Conservation (phyloP, 2,888 invertebrate species). For the Hypsopygia costalis region DNA sequence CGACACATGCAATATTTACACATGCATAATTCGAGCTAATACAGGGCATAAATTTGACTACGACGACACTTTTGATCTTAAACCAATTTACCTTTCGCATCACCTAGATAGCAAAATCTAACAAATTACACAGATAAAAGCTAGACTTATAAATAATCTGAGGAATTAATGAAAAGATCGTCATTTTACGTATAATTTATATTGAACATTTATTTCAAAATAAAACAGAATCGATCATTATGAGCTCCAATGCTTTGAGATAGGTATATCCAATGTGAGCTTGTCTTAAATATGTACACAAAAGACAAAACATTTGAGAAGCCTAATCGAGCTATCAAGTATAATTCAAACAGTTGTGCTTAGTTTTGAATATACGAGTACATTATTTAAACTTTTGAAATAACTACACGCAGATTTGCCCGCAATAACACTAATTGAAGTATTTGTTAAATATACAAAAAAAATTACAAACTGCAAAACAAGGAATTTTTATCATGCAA, state of each 20-base stretch:
- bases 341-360: constrained; percentile 34
- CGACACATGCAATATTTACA: constrained; percentile 47
- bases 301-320: constrained; percentile 36
- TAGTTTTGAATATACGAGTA: constrained; percentile 10
- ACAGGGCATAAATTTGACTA: constrained; percentile 31
- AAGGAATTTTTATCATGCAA: too few species aligned
- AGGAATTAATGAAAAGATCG: constrained; percentile 25
- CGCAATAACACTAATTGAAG: too few species aligned
- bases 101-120: constrained; percentile 45
- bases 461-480: too few species aligned
- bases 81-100: constrained; percentile 43
- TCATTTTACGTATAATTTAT: constrained; percentile 22
- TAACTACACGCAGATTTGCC: too few species aligned
- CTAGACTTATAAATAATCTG: constrained; percentile 22
- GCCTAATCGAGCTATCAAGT: constrained; percentile 35
- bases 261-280: too few species aligned
- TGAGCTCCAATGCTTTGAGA: background rate
- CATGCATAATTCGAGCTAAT: constrained; percentile 48
- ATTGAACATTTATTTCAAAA: background rate
- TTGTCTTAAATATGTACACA: constrained; percentile 24
- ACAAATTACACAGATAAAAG: constrained; percentile 28
- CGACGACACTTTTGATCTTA: constrained; percentile 33
- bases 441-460: too few species aligned
- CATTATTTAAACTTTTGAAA: too few species aligned
- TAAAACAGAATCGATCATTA: background rate